Percentiles rank a stretch among this genome's conserved stretches.
These are phyloP conservation scores for Magallana gigas DNA, from an alignment of 1,140 invertebrate genomes.

Conservation along the genomic window DNA sequence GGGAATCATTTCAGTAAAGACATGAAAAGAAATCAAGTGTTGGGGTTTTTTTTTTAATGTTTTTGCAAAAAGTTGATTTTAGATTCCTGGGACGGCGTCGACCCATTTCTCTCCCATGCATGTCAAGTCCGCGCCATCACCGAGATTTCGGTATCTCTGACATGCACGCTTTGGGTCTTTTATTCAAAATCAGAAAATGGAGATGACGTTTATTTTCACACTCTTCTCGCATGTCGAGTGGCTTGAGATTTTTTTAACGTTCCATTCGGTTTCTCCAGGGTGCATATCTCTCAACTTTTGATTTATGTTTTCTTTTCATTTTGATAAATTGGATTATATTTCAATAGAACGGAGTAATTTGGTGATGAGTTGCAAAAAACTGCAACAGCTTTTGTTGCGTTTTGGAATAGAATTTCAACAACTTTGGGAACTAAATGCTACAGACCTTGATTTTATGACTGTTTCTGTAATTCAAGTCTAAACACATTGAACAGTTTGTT, in stretches of 20 bases:
- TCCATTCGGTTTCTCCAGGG: not conserved
- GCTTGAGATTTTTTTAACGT: not conserved
- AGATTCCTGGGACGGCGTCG: no score
- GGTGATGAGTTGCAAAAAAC: not conserved
- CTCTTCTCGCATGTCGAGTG: not conserved
- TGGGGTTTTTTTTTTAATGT: no score
- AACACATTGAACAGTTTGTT: no score
- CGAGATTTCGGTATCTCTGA: not conserved
- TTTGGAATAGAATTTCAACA: not conserved
- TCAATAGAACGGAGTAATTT: not conserved
- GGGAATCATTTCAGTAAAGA: no score
- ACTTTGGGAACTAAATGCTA: not conserved
- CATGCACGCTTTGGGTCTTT: not conserved
- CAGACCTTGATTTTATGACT: not conserved
- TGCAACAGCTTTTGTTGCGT: not conserved
- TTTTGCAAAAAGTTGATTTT: no score
- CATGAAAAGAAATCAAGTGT: no score
- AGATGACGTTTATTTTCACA: constrained; percentile 1
- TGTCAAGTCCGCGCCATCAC: not conserved
- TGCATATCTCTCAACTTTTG: constrained; percentile 1
- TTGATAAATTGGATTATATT: constrained; percentile 30
- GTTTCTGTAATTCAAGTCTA: no score
- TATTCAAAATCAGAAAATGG: constrained; percentile 19
- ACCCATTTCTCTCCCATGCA: not conserved
- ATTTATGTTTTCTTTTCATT: constrained; percentile 32